A percentile compares a stretch with the other conserved stretches of the same genome.
phyloP scores from a whole-genome alignment of 64 coral and sea anemone genomes.

The Pachyseris speciosa region DNA sequence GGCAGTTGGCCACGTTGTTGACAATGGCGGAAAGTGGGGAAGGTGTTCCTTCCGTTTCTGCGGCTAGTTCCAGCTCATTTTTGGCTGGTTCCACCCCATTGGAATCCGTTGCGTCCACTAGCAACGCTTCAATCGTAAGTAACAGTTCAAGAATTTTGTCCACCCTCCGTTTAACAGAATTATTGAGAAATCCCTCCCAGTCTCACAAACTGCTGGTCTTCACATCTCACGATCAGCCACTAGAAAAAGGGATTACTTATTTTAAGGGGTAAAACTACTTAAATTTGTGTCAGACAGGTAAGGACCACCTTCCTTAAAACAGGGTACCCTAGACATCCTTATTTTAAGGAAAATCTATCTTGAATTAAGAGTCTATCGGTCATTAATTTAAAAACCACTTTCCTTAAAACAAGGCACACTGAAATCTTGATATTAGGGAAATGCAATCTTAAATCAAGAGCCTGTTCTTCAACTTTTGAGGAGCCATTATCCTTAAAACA shows the following conservation, averaged over 20 bases:
- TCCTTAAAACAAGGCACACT: background rate
- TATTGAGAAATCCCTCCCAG: no score
- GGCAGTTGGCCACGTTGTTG: no score
- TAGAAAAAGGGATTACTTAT: background rate
- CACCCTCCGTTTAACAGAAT: no score
- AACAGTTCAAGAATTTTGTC: no score
- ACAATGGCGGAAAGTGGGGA: no score
- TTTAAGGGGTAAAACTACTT: background rate
- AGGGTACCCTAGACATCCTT: background rate
- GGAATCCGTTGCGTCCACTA: no score
- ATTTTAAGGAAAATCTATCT: background rate
- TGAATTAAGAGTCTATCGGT: background rate
- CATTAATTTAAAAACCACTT: background rate
- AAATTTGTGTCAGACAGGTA: constrained; percentile 4
- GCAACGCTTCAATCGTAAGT: no score
- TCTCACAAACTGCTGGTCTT: no score
- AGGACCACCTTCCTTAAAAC: background rate
- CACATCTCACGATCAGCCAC: no score
- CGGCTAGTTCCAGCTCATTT: no score
- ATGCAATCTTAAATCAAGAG: background rate
- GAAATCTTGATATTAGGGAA: background rate
- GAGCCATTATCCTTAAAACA: background rate
- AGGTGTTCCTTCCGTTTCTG: no score
- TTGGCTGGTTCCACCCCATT: no score
- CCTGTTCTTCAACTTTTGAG: background rate